These are phyloP conservation scores for Cranoglanis bouderius DNA, from an alignment of 2,113 vertebrate genomes.

Conservation along the genomic window DNA sequence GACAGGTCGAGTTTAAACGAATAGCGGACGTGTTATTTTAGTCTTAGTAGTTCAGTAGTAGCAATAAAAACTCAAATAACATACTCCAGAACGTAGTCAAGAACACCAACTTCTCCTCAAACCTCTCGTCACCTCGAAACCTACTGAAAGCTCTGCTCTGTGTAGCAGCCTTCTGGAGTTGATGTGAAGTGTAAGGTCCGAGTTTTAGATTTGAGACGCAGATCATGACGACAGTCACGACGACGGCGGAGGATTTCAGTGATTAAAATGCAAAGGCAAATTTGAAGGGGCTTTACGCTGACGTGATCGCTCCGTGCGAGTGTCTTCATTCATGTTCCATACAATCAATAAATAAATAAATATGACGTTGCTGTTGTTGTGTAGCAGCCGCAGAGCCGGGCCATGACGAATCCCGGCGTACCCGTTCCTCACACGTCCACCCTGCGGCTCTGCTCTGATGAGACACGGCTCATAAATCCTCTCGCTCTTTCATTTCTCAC, in stretches of 20 bases:
- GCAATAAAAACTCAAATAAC: too few species aligned
- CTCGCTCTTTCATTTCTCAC: constrained; percentile 19
- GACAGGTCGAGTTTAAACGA: too few species aligned
- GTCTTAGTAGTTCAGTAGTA: too few species aligned
- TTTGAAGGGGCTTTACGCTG: too few species aligned
- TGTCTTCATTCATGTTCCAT: neutral
- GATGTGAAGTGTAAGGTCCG: too few species aligned
- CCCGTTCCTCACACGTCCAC: neutral
- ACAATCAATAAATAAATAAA: neutral
- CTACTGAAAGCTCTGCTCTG: neutral
- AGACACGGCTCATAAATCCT: constrained; percentile 13
- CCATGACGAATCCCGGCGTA: neutral
- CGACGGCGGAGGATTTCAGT: neutral
- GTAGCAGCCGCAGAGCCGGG: neutral
- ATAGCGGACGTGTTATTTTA: too few species aligned
- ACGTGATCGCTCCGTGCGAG: neutral
- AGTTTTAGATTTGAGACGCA: neutral
- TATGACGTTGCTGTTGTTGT: neutral
- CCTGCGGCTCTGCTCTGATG: constrained; percentile 8
- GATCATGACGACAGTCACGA: neutral
- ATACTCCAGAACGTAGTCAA: too few species aligned
- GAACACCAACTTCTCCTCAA: too few species aligned
- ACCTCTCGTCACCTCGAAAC: too few species aligned
- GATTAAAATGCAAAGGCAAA: too few species aligned
- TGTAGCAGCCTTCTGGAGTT: neutral